These are phyloP conservation scores for Periphyllus acericola DNA, from an alignment of 2,888 invertebrate species.

Conservation along the genomic window DNA sequence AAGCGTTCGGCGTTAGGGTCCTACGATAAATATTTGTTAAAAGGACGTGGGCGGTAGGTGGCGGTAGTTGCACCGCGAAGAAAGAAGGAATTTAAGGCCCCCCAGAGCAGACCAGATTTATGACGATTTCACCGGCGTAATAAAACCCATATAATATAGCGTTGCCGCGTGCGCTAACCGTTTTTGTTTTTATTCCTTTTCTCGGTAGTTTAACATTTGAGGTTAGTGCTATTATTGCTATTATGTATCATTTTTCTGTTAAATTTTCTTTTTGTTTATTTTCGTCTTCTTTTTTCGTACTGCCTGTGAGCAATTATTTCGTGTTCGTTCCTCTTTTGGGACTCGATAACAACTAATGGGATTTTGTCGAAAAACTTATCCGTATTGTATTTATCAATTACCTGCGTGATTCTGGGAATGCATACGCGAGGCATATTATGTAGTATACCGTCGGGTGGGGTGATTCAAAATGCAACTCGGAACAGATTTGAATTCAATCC, in stretches of 20 bases:
- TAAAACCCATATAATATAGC: slow-evolving; percentile 33
- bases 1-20: not conserved
- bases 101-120: slow-evolving; percentile 57
- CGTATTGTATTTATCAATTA: not conserved
- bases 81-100: slow-evolving; percentile 56
- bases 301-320: slow-evolving; percentile 27
- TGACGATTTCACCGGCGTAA: slow-evolving; percentile 56
- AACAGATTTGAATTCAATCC: not conserved
- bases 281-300: not conserved
- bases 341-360: not conserved
- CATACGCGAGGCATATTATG: not conserved
- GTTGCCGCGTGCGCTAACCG: not conserved
- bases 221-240: slow-evolving; percentile 7
- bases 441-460: not conserved
- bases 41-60: slow-evolving; percentile 1
- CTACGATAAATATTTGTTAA: slow-evolving; percentile 61
- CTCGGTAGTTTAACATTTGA: slow-evolving; percentile 40
- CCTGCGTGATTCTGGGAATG: not conserved
- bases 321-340: slow-evolving; percentile 1
- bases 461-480: not conserved
- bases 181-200: slow-evolving; percentile 50
- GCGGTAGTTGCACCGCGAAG: not conserved
- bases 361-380: not conserved
- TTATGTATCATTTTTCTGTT: not conserved
- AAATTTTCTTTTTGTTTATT: not conserved